phyloP scores from a whole-genome alignment of 2,888 invertebrate species.

The Allophyes oxyacanthae region DNA sequence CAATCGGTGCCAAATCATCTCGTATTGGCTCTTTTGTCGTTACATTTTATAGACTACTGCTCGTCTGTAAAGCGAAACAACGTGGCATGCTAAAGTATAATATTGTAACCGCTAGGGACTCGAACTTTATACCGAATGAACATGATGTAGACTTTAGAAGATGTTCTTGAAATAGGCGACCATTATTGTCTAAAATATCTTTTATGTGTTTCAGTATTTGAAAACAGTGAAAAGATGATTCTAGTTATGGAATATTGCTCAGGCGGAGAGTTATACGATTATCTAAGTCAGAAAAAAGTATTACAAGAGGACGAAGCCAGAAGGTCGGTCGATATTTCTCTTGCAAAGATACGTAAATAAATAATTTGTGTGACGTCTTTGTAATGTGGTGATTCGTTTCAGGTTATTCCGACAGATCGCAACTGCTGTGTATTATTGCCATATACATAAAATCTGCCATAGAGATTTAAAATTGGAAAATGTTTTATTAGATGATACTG shows the following conservation, averaged over 20 bases:
- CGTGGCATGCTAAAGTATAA: constrained; percentile 36
- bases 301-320: constrained; percentile 97
- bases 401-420: constrained; percentile 98
- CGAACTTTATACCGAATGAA: constrained; percentile 8
- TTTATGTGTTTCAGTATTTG: constrained; percentile 94
- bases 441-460: constrained; percentile 99
- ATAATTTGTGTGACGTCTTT: constrained; percentile 4
- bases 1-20: constrained; percentile 51
- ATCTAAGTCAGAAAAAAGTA: constrained; percentile 97
- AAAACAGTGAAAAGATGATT: constrained; percentile 99
- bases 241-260: constrained; percentile 99
- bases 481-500: constrained; percentile 96
- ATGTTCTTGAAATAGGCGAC: constrained; percentile 6
- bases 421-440: constrained; percentile 99
- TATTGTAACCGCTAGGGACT: constrained; percentile 10
- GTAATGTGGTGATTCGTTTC: constrained; percentile 57
- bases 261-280: constrained; percentile 99
- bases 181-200: constrained; percentile 25
- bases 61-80: constrained; percentile 36
- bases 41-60: constrained; percentile 37
- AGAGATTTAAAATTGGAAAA: constrained; percentile 98
- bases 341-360: constrained; percentile 3
- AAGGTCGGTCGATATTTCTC: constrained; percentile 69
- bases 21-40: constrained; percentile 46
- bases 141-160: constrained; percentile 7